Evolutionary conservation across 35 echinoderm and acorn worm species (phyloP).

Genomic region (Patiria miniata): DNA sequence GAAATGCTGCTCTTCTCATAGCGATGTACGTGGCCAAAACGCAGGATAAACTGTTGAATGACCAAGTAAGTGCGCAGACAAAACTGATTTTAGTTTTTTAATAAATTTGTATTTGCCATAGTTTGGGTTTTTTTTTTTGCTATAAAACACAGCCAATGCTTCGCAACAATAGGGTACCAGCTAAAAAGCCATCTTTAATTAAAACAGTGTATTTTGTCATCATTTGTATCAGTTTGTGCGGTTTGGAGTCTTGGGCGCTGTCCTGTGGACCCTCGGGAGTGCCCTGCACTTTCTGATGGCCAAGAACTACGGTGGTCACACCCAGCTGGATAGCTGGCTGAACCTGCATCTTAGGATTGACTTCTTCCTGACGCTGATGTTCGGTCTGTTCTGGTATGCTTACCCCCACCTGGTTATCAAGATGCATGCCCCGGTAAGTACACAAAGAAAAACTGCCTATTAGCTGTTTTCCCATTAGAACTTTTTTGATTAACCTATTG

Average conservation of each 20-base stretch:
- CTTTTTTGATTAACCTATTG: no score
- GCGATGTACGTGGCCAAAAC: not conserved
- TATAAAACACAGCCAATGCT: no score
- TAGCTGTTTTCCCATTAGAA: no score
- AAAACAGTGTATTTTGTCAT: not conserved
- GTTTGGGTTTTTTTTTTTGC: not conserved
- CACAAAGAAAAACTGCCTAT: not conserved
- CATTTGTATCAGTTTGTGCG: conserved; percentile 17
- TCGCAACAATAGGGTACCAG: no score
- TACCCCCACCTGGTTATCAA: conserved; percentile 31
- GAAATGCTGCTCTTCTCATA: not conserved
- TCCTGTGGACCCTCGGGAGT: conserved; percentile 39
- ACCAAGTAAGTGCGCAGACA: not conserved
- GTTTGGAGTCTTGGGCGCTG: conserved; percentile 25
- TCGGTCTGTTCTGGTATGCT: conserved; percentile 28
- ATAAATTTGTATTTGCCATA: not conserved
- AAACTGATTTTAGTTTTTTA: not conserved
- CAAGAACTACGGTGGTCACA: conserved; percentile 57
- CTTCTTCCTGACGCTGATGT: conserved; percentile 41
- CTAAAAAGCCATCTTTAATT: no score
- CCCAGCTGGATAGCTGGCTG: conserved; percentile 58
- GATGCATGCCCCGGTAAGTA: conserved; percentile 32
- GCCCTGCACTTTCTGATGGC: conserved; percentile 45
- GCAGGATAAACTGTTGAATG: not conserved
- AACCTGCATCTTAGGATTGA: conserved; percentile 71